Evolutionary conservation across 1,140 invertebrate genomes (phyloP).

Genomic region (Drosophila teissieri): DNA sequence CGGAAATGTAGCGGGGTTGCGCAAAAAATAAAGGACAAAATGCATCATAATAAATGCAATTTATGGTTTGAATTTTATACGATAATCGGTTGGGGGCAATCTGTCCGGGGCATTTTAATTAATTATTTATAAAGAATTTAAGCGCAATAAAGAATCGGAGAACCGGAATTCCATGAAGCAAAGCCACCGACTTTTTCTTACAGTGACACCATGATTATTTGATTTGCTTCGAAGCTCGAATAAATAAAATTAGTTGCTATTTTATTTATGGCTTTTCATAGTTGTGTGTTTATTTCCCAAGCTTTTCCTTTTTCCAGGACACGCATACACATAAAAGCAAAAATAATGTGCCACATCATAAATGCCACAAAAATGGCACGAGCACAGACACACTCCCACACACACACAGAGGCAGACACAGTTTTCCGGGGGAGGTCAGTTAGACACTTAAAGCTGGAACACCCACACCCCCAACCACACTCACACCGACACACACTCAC

Average conservation of each 20-base stretch:
- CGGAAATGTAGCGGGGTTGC: conserved; percentile 13
- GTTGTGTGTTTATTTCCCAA: conserved; percentile 11
- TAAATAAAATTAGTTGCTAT: conserved; percentile 81
- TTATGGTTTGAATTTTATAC: conserved; percentile 56
- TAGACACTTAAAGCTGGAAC: conserved; percentile 43
- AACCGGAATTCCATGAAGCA: neutral
- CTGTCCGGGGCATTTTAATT: conserved; percentile 23
- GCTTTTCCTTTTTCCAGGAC: conserved; percentile 2
- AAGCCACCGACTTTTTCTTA: conserved; percentile 3
- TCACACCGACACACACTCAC: conserved; percentile 2
- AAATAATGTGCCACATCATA: conserved; percentile 80
- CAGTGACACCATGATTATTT: conserved; percentile 62
- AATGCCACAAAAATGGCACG: conserved; percentile 80
- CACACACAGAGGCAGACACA: too few relatives aligned
- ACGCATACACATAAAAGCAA: conserved; percentile 74
- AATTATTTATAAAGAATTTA: conserved; percentile 34
- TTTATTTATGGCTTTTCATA: conserved; percentile 68
- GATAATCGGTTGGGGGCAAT: conserved; percentile 40
- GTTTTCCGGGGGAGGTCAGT: conserved; percentile 16
- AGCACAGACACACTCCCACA: conserved; percentile 20
- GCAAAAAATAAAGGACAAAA: neutral
- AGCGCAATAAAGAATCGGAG: neutral
- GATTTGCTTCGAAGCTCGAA: conserved; percentile 52
- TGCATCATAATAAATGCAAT: conserved; percentile 65
- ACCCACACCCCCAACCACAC: conserved; percentile 6